A percentile compares a stretch with the other conserved stretches of the same genome.
Conservation (phyloP, 2,797 vertebrate species). For the Xerus rutilus region DNA sequence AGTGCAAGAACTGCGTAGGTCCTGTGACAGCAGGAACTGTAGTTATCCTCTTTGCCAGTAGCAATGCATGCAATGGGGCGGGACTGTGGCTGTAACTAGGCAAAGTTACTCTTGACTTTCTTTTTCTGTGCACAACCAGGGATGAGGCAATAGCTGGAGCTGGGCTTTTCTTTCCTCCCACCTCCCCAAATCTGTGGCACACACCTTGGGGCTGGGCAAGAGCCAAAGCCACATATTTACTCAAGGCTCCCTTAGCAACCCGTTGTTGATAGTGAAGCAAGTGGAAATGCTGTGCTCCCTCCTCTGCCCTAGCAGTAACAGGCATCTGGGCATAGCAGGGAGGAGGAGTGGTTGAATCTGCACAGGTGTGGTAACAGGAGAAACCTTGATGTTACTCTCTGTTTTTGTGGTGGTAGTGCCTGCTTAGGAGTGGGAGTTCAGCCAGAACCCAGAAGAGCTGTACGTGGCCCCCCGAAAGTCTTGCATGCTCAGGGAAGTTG, state of each 20-base stretch:
- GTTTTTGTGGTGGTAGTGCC: background rate
- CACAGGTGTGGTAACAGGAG: background rate
- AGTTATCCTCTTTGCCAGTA: background rate
- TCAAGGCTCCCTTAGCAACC: background rate
- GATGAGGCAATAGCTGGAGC: background rate
- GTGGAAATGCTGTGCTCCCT: background rate
- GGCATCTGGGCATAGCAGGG: background rate
- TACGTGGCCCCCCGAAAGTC: background rate
- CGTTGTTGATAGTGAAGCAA: background rate
- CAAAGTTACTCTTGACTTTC: background rate
- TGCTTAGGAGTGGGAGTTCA: background rate
- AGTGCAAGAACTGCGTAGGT: background rate
- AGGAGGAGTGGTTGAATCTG: background rate
- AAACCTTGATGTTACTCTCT: background rate
- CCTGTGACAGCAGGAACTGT: no score
- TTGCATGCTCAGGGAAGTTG: background rate
- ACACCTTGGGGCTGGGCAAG: background rate
- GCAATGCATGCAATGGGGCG: background rate
- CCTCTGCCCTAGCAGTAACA: background rate
- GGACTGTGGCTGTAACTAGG: background rate
- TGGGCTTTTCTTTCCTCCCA: background rate
- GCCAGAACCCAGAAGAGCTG: background rate
- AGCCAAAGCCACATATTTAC: background rate
- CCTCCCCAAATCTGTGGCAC: background rate
- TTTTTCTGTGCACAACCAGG: background rate